Conservation (phyloP, 2,113 vertebrate species). For the Pithys albifrons region DNA sequence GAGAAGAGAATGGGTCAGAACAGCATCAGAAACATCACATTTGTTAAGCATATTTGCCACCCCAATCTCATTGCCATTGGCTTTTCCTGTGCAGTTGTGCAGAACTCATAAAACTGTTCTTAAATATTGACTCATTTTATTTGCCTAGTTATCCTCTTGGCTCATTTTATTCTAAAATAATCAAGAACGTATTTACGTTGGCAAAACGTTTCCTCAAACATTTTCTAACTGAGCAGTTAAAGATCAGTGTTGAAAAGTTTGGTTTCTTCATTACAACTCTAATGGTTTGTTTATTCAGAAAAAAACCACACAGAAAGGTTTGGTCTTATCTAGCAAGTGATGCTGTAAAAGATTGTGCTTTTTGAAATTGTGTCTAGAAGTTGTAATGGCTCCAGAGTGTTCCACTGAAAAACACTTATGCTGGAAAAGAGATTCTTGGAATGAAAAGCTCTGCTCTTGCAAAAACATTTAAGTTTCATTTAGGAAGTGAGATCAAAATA, state of each 20-base stretch:
- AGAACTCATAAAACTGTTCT: neutral
- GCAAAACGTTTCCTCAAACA: neutral
- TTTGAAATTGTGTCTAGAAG: neutral
- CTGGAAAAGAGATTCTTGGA: neutral
- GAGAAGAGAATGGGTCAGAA: neutral
- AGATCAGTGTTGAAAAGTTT: neutral
- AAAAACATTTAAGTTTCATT: neutral
- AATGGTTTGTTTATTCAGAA: neutral
- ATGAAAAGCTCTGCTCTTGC: neutral
- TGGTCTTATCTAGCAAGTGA: neutral
- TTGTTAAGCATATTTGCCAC: neutral
- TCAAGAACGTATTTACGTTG: neutral
- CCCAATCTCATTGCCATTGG: neutral
- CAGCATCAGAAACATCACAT: neutral
- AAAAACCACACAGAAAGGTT: neutral
- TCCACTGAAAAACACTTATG: neutral
- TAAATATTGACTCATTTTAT: slow-evolving; percentile 19
- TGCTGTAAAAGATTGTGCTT: neutral
- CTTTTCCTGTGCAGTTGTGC: neutral
- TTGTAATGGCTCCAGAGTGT: neutral
- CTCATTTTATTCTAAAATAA: slow-evolving; percentile 19
- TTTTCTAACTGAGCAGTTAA: neutral
- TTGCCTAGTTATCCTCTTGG: neutral
- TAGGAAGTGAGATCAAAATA: neutral
- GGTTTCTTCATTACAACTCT: neutral